Evolutionary conservation across 2,888 invertebrate genomes (phyloP).

Genomic region (Stegana nigrithorax): DNA sequence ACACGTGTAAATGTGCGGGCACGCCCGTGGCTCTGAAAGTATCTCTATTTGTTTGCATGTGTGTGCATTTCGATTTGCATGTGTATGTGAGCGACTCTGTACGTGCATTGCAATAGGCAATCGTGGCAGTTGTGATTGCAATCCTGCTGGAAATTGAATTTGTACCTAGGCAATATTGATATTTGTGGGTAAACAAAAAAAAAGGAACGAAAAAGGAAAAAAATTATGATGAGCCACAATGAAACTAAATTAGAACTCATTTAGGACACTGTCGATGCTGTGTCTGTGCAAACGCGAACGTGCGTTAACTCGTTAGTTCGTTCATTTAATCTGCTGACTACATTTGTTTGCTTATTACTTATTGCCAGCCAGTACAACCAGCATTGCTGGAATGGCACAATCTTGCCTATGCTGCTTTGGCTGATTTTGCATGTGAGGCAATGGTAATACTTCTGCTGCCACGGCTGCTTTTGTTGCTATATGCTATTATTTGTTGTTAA

Average conservation of each 20-base stretch:
- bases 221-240: constrained; percentile 47
- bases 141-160: constrained; percentile 51
- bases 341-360: constrained; percentile 4
- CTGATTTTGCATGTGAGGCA: constrained; percentile 6
- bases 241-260: constrained; percentile 43
- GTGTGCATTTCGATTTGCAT: background rate
- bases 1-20: no score
- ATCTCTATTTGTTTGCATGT: no score
- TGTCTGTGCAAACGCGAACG: no score
- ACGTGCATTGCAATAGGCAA: no score
- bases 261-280: background rate
- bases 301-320: no score
- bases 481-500: constrained; percentile 18
- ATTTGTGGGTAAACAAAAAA: no score
- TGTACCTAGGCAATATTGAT: constrained; percentile 50
- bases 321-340: background rate
- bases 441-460: constrained; percentile 2
- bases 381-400: background rate
- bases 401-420: constrained; percentile 21
- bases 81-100: constrained; percentile 1
- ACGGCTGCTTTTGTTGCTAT: background rate
- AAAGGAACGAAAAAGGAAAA: no score
- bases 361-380: no score
- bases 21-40: no score
- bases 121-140: constrained; percentile 40